Evolutionary conservation across 2,888 invertebrate species (phyloP).

Genomic region (Polia nebulosa): DNA sequence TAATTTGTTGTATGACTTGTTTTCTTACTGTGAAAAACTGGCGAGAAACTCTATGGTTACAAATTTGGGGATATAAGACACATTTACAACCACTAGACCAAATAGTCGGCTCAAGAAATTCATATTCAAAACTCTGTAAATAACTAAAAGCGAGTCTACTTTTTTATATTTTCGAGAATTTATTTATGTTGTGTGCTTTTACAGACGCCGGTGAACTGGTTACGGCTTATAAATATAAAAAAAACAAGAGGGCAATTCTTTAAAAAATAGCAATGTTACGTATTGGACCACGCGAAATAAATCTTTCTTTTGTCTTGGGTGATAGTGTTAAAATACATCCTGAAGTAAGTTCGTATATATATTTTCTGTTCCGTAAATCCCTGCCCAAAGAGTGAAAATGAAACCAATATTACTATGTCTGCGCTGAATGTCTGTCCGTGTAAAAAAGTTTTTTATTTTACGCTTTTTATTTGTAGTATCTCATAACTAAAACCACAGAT

Average conservation of each 20-base stretch:
- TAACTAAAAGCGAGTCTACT: not conserved
- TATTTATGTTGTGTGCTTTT: constrained; percentile 6
- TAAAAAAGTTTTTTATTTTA: too few species aligned
- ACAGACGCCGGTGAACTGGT: not conserved
- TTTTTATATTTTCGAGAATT: not conserved
- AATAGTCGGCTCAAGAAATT: too few species aligned
- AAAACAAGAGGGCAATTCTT: not conserved
- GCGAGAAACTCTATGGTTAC: too few species aligned
- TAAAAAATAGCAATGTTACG: not conserved
- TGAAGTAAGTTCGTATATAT: not conserved
- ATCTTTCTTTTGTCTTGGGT: constrained; percentile 10
- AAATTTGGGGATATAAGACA: not conserved
- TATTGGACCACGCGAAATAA: not conserved
- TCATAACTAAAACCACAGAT: too few species aligned
- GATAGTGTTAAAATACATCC: constrained; percentile 7
- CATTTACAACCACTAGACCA: not conserved
- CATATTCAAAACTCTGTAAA: not conserved
- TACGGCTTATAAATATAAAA: constrained; percentile 9
- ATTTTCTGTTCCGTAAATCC: not conserved
- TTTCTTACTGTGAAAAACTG: too few species aligned
- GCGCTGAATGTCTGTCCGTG: too few species aligned
- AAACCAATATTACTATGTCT: not conserved
- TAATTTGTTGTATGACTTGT: too few species aligned
- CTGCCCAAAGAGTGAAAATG: not conserved
- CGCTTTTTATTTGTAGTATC: too few species aligned